Evolutionary conservation across 2,113 vertebrate genomes (phyloP).

Genomic region (Notarius quadriscutis): DNA sequence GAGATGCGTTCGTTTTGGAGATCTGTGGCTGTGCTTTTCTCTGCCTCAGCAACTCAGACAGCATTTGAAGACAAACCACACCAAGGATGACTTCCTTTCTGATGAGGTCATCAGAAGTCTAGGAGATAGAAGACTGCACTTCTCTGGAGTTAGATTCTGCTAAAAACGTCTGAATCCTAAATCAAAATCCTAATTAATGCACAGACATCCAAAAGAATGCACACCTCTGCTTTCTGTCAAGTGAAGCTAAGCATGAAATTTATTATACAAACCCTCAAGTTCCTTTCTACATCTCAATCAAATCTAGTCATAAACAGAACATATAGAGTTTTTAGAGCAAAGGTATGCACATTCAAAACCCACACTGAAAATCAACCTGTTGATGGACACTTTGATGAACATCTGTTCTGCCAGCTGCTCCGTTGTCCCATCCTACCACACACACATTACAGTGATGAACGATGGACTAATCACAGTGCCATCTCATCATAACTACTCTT

Average conservation of each 20-base stretch:
- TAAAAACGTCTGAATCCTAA: slow-evolving; percentile 31
- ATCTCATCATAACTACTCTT: slow-evolving; percentile 16
- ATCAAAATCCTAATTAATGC: slow-evolving; percentile 16
- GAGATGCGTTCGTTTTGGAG: slow-evolving; percentile 67
- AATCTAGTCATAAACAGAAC: background rate
- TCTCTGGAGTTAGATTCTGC: slow-evolving; percentile 42
- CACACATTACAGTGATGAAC: slow-evolving; percentile 19
- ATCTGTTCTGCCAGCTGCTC: slow-evolving; percentile 20
- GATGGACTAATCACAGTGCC: slow-evolving; percentile 36
- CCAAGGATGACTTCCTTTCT: slow-evolving; percentile 58
- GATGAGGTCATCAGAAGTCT: slow-evolving; percentile 73
- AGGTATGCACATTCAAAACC: background rate
- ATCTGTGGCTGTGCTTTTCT: slow-evolving; percentile 71
- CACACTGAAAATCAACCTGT: background rate
- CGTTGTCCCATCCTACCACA: slow-evolving; percentile 15
- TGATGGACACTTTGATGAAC: slow-evolving; percentile 5
- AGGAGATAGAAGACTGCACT: slow-evolving; percentile 44
- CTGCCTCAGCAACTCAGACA: slow-evolving; percentile 67
- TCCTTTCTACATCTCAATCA: background rate
- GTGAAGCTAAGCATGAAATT: slow-evolving; percentile 2
- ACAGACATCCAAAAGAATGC: slow-evolving; percentile 1
- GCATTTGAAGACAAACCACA: slow-evolving; percentile 50
- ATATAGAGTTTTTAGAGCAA: background rate
- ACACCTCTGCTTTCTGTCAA: background rate
- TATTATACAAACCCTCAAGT: background rate